Base-by-base conservation (phyloP, 92 coral and sea anemone species). In the Scolanthus callimorphus region DNA sequence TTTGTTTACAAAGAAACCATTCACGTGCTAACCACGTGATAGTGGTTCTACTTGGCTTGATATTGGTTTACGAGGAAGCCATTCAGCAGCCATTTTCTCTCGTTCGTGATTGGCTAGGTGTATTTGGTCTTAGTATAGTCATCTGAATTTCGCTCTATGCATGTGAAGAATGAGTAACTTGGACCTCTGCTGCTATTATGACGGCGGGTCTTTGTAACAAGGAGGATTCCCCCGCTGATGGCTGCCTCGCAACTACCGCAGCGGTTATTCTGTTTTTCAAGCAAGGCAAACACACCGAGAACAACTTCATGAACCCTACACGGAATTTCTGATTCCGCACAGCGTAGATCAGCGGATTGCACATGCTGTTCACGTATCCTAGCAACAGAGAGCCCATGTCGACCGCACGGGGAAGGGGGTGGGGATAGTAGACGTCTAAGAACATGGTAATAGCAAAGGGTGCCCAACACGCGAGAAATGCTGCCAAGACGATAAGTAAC, bases 361-460 rank as follows among this genome's bases (percentile, higher is more conserved):
- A 77, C 75, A 77, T 48, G 47, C 90, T 82, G 60, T 86, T 86
- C 29, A 71, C 50, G 65, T 82, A 82, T 10, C 95, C 95, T 8
- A 86, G 65, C 60, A 82, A 39, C 13, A 86, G 53, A 4, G 89
- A 76, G 25, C 88, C 58, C 31, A 86, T 60, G 39, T 82, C 85
- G 31, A 86, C 53, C 13, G 49, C 64, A 13, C 90, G 74, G 38
- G 95, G 95, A 11, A 86, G 45, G 12, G 77, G 76, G 3, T 24
- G 46, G 3, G 71, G 25, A 10, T 31, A 29, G 27, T 76, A 77
- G 17, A 86, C 82, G 49, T 86, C 82, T 4, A 72, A 39, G 39
- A 86, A 71, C 89, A 82, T 86, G 9, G 88, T 86, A 27, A 82
- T 44, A 0, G 85, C 95, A 54, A 82, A 82, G 49, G 95, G 89